Conservation (phyloP, 2,113 vertebrate genomes). For the Cavia aperea region DNA sequence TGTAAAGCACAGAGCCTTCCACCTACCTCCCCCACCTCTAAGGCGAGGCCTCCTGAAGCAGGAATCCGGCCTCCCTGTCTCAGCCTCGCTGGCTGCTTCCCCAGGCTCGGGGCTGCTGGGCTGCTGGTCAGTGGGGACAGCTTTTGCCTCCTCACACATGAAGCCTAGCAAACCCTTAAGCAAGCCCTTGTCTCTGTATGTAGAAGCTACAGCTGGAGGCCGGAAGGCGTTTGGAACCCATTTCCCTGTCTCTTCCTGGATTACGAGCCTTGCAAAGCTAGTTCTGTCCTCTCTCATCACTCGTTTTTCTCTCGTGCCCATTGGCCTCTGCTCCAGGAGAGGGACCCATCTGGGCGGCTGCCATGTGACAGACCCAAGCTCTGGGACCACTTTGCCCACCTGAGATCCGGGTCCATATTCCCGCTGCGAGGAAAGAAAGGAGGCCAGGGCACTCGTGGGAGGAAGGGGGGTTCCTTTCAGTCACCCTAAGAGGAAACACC, state of each 20-base stretch:
- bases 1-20: background rate
- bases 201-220: background rate
- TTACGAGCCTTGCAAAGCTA: background rate
- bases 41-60: background rate
- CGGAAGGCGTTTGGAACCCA: background rate
- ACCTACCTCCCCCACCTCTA: background rate
- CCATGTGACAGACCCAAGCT: background rate
- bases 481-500: background rate
- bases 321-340: background rate
- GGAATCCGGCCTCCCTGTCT: background rate
- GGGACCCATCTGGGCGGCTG: background rate
- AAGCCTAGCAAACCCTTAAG: background rate
- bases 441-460: background rate
- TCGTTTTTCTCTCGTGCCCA: background rate
- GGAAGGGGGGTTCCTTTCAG: background rate
- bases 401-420: background rate
- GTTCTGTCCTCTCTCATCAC: background rate
- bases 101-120: background rate
- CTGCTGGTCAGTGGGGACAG: background rate
- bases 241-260: fast-evolving
- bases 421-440: background rate
- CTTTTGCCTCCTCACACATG: background rate
- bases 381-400: background rate
- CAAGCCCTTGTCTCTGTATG: background rate
- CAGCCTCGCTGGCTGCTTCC: background rate